Percentiles rank a stretch among this genome's conserved stretches.
Evolutionary conservation across 2,797 vertebrate genomes (phyloP).

Genomic region (Buceros bicornis): DNA sequence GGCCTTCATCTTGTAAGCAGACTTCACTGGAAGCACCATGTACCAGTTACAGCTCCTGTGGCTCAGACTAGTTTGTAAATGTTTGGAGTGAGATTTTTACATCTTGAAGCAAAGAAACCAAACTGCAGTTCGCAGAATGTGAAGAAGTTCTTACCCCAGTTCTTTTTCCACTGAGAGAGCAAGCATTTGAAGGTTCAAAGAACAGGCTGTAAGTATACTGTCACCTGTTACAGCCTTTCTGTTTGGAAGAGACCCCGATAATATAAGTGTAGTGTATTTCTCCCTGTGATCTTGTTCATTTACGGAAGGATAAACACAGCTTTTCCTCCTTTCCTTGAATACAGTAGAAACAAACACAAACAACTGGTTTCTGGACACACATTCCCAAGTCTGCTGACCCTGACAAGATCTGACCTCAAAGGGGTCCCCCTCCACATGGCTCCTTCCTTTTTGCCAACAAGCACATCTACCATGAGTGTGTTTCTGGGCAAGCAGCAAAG

Average conservation of each 20-base stretch:
- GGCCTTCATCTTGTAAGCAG: not conserved
- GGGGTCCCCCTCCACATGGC: not conserved
- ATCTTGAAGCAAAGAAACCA: not conserved
- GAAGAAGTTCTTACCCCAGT: not conserved
- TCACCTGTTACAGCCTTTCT: not conserved
- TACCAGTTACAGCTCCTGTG: not conserved
- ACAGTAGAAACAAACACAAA: not conserved
- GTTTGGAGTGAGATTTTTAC: constrained; percentile 6
- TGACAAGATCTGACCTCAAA: not conserved
- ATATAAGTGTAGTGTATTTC: not conserved
- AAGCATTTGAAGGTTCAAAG: not conserved
- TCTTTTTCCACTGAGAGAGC: not conserved
- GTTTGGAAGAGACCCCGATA: not conserved
- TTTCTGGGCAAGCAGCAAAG: not conserved
- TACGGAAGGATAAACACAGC: not conserved
- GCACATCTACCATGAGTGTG: not conserved
- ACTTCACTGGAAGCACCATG: not conserved
- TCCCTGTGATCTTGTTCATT: not conserved
- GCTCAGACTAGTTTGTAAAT: not conserved
- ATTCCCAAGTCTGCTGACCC: not conserved
- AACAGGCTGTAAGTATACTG: not conserved
- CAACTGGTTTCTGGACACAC: not conserved
- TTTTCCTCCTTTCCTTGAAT: not conserved
- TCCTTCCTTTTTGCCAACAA: not conserved
- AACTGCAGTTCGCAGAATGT: not conserved